Conservation (phyloP, 2,888 invertebrate species). For the Nemotelus pantherinus region DNA sequence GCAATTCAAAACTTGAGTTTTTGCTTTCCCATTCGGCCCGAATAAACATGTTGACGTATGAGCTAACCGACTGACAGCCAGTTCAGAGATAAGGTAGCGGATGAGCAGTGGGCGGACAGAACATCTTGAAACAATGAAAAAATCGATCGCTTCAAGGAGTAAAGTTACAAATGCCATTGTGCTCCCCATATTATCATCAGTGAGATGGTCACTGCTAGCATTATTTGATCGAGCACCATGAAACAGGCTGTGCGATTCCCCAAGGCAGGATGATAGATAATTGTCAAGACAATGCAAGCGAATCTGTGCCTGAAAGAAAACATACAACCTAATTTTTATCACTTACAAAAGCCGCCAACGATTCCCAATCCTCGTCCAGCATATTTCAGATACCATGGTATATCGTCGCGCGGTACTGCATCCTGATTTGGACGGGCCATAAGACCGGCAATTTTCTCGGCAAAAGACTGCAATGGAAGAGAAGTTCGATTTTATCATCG, state of each 20-base stretch:
- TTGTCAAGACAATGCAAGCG: too few species aligned
- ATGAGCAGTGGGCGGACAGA: conserved; percentile 43
- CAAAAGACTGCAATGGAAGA: conserved; percentile 70
- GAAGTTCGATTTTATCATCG: not conserved
- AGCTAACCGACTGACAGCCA: not conserved
- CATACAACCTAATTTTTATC: conserved; percentile 25
- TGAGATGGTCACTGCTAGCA: too few species aligned
- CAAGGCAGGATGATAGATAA: too few species aligned
- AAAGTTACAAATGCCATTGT: conserved; percentile 8
- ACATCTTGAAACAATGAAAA: conserved; percentile 52
- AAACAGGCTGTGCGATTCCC: too few species aligned
- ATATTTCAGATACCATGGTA: conserved; percentile 91
- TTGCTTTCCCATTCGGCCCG: too few species aligned
- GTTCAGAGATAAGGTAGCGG: conserved; percentile 16
- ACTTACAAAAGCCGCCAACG: conserved; percentile 84
- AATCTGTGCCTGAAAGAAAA: too few species aligned
- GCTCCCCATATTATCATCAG: not conserved
- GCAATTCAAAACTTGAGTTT: too few species aligned
- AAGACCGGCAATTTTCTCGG: conserved; percentile 81
- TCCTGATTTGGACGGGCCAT: conserved; percentile 82
- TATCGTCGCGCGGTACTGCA: conserved; percentile 80
- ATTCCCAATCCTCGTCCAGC: conserved; percentile 85
- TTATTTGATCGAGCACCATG: too few species aligned
- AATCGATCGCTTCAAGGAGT: conserved; percentile 50
- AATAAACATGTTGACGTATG: too few species aligned